phyloP scores from a whole-genome alignment of 2,888 invertebrate genomes.

The Lacanobia oleracea region DNA sequence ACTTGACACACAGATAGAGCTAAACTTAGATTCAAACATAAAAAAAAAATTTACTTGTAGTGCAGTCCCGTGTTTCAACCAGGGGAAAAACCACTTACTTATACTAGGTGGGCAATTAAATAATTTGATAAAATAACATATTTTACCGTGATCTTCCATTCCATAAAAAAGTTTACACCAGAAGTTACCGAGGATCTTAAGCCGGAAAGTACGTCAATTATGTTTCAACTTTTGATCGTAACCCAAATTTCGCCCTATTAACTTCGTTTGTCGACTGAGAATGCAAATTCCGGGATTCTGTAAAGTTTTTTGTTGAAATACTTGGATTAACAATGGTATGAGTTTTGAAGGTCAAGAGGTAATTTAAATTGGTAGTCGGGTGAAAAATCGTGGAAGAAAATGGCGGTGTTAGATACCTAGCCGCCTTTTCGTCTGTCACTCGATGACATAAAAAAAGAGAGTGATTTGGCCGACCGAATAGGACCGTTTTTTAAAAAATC shows the following conservation, averaged over 20 bases:
- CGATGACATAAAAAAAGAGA: too few relatives aligned
- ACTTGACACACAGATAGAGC: too few relatives aligned
- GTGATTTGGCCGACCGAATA: too few relatives aligned
- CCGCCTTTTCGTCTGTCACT: too few relatives aligned
- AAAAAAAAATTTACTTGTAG: too few relatives aligned
- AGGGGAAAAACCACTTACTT: too few relatives aligned
- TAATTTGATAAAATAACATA: not conserved
- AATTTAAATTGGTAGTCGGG: too few relatives aligned
- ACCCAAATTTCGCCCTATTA: constrained; percentile 28
- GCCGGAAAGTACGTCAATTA: constrained; percentile 31
- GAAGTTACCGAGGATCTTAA: constrained; percentile 3
- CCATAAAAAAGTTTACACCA: constrained; percentile 19
- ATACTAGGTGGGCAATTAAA: not conserved
- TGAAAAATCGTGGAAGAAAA: too few relatives aligned
- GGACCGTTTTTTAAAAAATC: too few relatives aligned
- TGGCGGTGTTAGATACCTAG: too few relatives aligned
- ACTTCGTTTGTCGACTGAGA: constrained; percentile 5
- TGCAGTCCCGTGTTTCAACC: not conserved
- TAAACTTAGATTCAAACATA: too few relatives aligned
- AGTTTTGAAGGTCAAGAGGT: not conserved
- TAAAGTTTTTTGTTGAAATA: constrained; percentile 1
- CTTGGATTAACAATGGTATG: not conserved
- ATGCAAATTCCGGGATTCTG: constrained; percentile 1
- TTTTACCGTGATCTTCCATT: not conserved
- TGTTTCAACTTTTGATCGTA: constrained; percentile 41